phyloP scores from a whole-genome alignment of 2,888 invertebrate species.

The Cynaeus angustus region DNA sequence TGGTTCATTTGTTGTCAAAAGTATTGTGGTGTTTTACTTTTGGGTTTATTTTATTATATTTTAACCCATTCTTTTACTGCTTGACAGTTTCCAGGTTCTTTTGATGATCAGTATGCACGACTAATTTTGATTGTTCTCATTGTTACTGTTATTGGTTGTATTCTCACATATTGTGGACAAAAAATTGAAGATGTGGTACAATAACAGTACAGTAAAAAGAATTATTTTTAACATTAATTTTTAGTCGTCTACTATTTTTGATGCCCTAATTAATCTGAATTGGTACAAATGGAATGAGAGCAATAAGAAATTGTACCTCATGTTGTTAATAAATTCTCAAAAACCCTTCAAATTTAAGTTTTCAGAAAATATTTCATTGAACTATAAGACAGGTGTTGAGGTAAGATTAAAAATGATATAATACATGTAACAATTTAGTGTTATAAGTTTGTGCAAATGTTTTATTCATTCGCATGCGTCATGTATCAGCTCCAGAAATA shows the following conservation, averaged over 20 bases:
- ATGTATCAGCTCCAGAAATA: no score
- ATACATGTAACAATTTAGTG: no score
- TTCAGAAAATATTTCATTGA: neutral
- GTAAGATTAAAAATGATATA: neutral
- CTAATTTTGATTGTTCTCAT: neutral
- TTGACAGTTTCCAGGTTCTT: neutral
- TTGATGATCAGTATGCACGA: neutral
- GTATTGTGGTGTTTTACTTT: constrained; percentile 1
- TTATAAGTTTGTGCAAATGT: no score
- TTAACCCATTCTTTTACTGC: neutral
- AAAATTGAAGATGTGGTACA: neutral
- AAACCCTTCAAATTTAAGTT: neutral
- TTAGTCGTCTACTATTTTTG: neutral
- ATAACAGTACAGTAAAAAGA: neutral
- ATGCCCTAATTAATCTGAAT: neutral
- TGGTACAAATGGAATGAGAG: neutral
- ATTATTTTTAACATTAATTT: neutral
- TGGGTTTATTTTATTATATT: neutral
- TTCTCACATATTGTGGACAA: neutral
- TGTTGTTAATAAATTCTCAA: neutral
- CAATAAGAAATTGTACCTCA: neutral
- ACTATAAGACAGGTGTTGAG: neutral
- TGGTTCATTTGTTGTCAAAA: neutral
- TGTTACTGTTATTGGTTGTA: neutral
- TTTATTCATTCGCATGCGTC: no score